Percentiles rank a stretch among this genome's conserved stretches.
These are phyloP conservation scores for Lasiommata megera DNA, from an alignment of 2,888 invertebrate species.

Conservation along the genomic window DNA sequence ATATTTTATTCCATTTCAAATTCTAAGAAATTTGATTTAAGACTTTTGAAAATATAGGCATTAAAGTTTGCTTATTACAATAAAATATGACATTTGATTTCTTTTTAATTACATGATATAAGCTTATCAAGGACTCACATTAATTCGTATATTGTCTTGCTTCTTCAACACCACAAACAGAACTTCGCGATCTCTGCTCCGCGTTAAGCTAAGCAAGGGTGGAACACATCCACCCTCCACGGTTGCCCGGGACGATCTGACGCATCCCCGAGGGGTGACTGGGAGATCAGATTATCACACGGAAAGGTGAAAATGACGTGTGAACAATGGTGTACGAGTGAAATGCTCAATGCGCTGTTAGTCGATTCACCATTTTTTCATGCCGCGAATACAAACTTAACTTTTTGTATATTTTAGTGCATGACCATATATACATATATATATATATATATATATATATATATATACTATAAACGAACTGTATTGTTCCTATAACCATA, in stretches of 20 bases:
- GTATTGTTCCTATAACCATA: too few relatives aligned
- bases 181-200: slow-evolving; percentile 51
- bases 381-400: too few relatives aligned
- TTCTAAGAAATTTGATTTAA: too few relatives aligned
- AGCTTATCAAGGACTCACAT: slow-evolving; percentile 19
- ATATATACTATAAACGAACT: too few relatives aligned
- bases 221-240: slow-evolving; percentile 42
- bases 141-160: slow-evolving; percentile 16
- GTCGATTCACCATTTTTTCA: too few relatives aligned
- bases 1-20: too few relatives aligned
- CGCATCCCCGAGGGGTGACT: slow-evolving; percentile 44
- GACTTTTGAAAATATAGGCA: neutral
- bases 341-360: neutral
- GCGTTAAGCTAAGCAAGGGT: slow-evolving; percentile 25
- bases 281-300: slow-evolving; percentile 22
- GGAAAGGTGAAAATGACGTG: slow-evolving; percentile 24
- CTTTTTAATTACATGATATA: neutral
- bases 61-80: neutral
- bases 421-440: too few relatives aligned
- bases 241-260: slow-evolving; percentile 49
- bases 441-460: too few relatives aligned
- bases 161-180: slow-evolving; percentile 22
- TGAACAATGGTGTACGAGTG: slow-evolving; percentile 4
- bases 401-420: too few relatives aligned
- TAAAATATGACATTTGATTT: neutral